Evolutionary conservation across 2,113 vertebrate species (phyloP), one percentile per base, ranked within the genome.

Genomic region (Trogon melanurus): DNA sequence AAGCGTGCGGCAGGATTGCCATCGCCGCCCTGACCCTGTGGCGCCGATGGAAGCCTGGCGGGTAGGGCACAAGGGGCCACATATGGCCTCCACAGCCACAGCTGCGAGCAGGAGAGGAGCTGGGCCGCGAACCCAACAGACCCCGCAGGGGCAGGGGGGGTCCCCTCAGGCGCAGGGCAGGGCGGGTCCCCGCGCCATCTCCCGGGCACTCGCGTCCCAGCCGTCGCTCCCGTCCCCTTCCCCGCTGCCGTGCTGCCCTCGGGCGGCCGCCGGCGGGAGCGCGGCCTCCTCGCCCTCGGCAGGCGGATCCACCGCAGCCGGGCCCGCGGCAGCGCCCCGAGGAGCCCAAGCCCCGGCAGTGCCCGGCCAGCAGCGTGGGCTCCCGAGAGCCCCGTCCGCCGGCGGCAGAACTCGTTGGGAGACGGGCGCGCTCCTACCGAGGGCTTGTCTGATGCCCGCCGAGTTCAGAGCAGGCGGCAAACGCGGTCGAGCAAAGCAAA

Each of bases 191-290:
- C 27, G 10, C 25, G 38, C 13, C 64, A 10, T 10, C 25, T 13
- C 27, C 45, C 30, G 17, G 32, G 36, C 36, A 36, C 36, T 36
- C 36, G 36, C n/a, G n/a, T 23, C 13, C 16, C 15, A 16, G 11
- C 11, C 10, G 23, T 6, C 45, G 15, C 10, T 7, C 30, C 65
- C 27, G 27, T 19, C 6, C 73, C 50, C 80, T 76, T 92, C 70
- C 57, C 89, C 50, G 85, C 69, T 45, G 69, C 79, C 85, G 56
- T 88, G 89, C 93, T 94, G 93, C 89, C 89, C 93, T 60, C 93
- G 84, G 79, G 89, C 89, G 92, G 92, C 92, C 50, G n/a, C 79
- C 44, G 61, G 23, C 29, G 79, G 83, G 34, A 91, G 83, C 83
- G 88, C 72, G 70, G 38, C 62, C 17, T 6, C 45, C 25, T 32